phyloP scores from a whole-genome alignment of 2,797 vertebrate species.

The Ciconia nigra region DNA sequence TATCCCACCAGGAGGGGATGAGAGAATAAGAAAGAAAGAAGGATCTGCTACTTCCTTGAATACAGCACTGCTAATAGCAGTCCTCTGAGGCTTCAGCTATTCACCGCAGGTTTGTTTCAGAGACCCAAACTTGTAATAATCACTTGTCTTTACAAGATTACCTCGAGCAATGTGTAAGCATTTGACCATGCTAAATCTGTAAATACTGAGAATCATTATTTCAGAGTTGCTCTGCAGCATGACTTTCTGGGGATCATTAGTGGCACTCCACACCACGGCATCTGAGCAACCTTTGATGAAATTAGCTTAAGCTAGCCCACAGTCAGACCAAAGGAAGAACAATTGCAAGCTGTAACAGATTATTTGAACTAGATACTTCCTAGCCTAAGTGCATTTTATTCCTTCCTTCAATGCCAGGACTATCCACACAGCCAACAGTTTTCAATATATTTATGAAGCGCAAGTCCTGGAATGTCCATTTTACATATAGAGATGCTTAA shows the following conservation, averaged over 20 bases:
- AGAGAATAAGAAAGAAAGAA: not conserved
- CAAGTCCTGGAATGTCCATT: not conserved
- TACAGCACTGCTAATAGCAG: accelerated
- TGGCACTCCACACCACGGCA: accelerated
- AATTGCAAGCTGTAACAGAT: not conserved
- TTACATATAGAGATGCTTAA: not conserved
- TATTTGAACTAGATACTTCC: not conserved
- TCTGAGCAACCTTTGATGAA: not conserved
- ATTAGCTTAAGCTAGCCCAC: not conserved
- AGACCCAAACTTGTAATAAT: not conserved
- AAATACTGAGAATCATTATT: not conserved
- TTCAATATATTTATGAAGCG: not conserved
- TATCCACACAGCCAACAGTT: not conserved
- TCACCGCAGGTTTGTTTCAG: not conserved
- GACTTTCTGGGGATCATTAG: not conserved
- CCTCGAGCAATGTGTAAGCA: not conserved
- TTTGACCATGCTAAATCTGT: not conserved
- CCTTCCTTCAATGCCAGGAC: not conserved
- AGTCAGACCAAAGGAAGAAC: not conserved
- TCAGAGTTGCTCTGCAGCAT: not conserved
- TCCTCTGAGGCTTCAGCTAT: not conserved
- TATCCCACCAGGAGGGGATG: not conserved
- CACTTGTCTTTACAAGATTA: not conserved
- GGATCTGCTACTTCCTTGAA: not conserved
- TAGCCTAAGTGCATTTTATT: not conserved